Evolutionary conservation across 1,140 invertebrate genomes (phyloP).

Genomic region (Listronotus bonariensis): DNA sequence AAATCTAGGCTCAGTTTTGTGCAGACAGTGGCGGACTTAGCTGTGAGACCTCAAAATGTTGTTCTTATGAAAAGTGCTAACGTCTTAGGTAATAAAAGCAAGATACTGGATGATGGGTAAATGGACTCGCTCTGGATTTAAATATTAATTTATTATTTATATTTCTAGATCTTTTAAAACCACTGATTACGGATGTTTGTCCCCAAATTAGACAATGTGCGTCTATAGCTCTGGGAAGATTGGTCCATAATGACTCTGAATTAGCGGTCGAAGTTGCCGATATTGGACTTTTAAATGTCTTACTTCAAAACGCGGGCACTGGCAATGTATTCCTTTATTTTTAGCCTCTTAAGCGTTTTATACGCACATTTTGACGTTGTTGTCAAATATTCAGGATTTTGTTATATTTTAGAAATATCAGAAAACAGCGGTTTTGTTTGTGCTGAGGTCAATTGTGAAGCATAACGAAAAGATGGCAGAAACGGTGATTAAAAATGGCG

Average conservation of each 20-base stretch:
- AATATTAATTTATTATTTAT: constrained; percentile 8
- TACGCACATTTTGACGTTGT: too few relatives aligned
- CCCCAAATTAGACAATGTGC: constrained; percentile 77
- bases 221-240: constrained; percentile 70
- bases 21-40: constrained; percentile 73
- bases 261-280: constrained; percentile 62
- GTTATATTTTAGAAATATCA: constrained; percentile 65
- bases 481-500: constrained; percentile 70
- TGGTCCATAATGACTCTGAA: constrained; percentile 66
- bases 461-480: constrained; percentile 73
- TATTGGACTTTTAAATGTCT: constrained; percentile 60
- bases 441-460: constrained; percentile 69
- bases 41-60: constrained; percentile 71
- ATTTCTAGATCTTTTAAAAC: constrained; percentile 65
- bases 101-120: too few relatives aligned
- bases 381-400: too few relatives aligned
- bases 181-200: constrained; percentile 72
- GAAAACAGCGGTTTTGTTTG: constrained; percentile 70
- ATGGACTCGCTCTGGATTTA: too few relatives aligned
- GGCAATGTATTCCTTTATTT: constrained; percentile 63
- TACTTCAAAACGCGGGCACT: constrained; percentile 63
- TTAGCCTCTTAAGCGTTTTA: constrained; percentile 37
- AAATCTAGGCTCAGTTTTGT: constrained; percentile 75
- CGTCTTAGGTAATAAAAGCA: constrained; percentile 61
- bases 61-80: constrained; percentile 71